A percentile compares a stretch with the other conserved stretches of the same genome.
phyloP scores from a whole-genome alignment of 23 tunicate genomes.

The Oikopleura dioica region DNA sequence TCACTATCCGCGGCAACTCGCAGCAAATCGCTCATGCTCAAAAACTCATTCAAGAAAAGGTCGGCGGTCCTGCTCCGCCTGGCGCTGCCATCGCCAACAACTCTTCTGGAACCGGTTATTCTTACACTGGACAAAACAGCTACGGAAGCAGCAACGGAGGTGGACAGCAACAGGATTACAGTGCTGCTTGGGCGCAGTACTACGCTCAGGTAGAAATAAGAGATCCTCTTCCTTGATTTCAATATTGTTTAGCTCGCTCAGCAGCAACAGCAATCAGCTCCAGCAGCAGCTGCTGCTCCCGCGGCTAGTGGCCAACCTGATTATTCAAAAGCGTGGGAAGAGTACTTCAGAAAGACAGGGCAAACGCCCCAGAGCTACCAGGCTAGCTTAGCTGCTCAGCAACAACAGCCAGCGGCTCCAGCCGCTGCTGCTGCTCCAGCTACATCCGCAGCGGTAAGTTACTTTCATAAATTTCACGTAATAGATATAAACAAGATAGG shows the following conservation, averaged over 20 bases:
- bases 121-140: not conserved
- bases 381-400: not conserved
- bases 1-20: conserved; percentile 29
- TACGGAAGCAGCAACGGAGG: not conserved
- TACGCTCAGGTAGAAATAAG: conserved; percentile 29
- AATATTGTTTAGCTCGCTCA: too few species aligned
- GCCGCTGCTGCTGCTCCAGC: not conserved
- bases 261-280: not conserved
- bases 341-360: conserved; percentile 37
- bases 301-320: conserved; percentile 63
- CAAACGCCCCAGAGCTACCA: conserved; percentile 5
- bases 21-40: conserved; percentile 7
- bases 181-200: conserved; percentile 97
- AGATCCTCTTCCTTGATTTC: not conserved
- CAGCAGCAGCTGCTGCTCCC: too few species aligned
- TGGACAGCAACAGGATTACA: conserved; percentile 24
- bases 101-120: not conserved
- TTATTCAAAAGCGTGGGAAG: conserved; percentile 94
- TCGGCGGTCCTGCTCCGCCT: conserved; percentile 7
- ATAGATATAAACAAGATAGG: too few species aligned
- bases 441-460: not conserved
- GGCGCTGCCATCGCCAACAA: conserved; percentile 2
- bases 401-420: not conserved
- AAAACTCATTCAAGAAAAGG: conserved; percentile 8
- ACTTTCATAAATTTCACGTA: too few species aligned